Evolutionary conservation across 1,140 invertebrate species (phyloP), one percentile per base, ranked within the genome.

Genomic region (Manduca sexta): DNA sequence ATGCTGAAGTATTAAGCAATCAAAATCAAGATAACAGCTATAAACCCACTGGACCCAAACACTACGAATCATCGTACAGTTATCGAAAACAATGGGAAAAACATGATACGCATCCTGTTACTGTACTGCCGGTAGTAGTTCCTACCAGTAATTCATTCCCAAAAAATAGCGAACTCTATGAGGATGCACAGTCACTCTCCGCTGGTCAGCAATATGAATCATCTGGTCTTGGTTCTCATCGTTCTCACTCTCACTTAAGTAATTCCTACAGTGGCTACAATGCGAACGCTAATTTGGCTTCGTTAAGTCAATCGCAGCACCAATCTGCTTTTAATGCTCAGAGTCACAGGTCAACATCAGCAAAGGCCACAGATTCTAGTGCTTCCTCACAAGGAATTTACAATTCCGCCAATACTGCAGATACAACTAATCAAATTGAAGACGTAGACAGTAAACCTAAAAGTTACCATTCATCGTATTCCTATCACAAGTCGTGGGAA

Each of bases 401-500:
- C 21, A 48, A 50, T 40, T 33, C 45, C 3, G 50, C 43, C 3
- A 45, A 12, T 14, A 34, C 50, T 29, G 16, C 48, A 13, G 62
- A 74, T 58, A 62, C 52, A 34, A 59, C 56, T 17, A 73, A 59
- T 34, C 52, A 64, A 21, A 59, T 64, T 12, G 64, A 68, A 41
- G 43, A 57, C 56, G 31, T 65, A 12, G 61, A 59, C 49, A 47
- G 64, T 1, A 73, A 69, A 45, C 86, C 86, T 1, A 86, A 86
- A 74, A 78, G 66, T 48, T 87, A 86, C 58, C 77, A 86, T n/a
- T 86, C 82, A 11, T 86, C 84, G 14, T 86, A 86, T 57, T 80
- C 84, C 5, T 86, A 86, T 51, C 78, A 86, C 30, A 87, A 87
- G 53, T 79, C 86, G 17, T 86, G 86, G 86, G 86, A 86, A 67